A percentile compares a stretch with the other conserved stretches of the same genome.
phyloP scores from a whole-genome alignment of 2,113 vertebrate species.

The Ophiodon elongatus region DNA sequence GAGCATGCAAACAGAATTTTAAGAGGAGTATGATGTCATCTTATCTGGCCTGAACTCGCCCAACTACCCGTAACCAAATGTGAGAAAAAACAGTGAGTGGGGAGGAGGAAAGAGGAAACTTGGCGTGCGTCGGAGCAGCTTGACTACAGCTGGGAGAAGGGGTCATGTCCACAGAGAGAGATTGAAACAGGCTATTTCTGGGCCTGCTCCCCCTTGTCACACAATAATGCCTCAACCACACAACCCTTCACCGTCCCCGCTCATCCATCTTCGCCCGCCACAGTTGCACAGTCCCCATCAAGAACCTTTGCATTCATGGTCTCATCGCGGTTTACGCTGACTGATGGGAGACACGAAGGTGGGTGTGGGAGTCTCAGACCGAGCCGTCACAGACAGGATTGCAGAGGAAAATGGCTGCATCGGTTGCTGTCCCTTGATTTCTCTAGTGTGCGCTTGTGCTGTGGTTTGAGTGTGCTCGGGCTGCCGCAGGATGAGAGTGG shows the following conservation, averaged over 20 bases:
- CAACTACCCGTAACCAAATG: slow-evolving; percentile 60
- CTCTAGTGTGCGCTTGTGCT: slow-evolving; percentile 48
- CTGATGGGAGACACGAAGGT: slow-evolving; percentile 46
- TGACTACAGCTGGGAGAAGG: slow-evolving; percentile 77
- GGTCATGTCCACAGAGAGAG: slow-evolving; percentile 80
- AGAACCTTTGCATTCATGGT: slow-evolving; percentile 52
- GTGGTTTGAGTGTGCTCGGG: slow-evolving; percentile 36
- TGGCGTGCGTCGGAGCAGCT: slow-evolving; percentile 70
- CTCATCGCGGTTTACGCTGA: slow-evolving; percentile 52
- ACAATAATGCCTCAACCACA: slow-evolving; percentile 80
- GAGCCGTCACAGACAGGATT: slow-evolving; percentile 36
- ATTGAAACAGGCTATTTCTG: slow-evolving; percentile 81
- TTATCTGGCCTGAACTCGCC: slow-evolving; percentile 56
- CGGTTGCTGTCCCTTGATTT: slow-evolving; percentile 59
- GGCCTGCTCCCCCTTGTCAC: slow-evolving; percentile 68
- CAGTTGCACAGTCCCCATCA: slow-evolving; percentile 50
- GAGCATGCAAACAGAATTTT: slow-evolving; percentile 39
- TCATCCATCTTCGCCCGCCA: slow-evolving; percentile 69
- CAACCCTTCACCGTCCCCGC: slow-evolving; percentile 69
- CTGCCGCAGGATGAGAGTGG: slow-evolving; percentile 49
- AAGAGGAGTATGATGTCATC: slow-evolving; percentile 62
- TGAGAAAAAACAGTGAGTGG: slow-evolving; percentile 54
- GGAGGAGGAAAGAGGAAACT: slow-evolving; percentile 72
- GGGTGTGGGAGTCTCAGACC: slow-evolving; percentile 46
- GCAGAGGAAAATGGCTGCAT: slow-evolving; percentile 74